Evolutionary conservation across 2,113 vertebrate genomes (phyloP).

Genomic region (Oreocharis arfaki): DNA sequence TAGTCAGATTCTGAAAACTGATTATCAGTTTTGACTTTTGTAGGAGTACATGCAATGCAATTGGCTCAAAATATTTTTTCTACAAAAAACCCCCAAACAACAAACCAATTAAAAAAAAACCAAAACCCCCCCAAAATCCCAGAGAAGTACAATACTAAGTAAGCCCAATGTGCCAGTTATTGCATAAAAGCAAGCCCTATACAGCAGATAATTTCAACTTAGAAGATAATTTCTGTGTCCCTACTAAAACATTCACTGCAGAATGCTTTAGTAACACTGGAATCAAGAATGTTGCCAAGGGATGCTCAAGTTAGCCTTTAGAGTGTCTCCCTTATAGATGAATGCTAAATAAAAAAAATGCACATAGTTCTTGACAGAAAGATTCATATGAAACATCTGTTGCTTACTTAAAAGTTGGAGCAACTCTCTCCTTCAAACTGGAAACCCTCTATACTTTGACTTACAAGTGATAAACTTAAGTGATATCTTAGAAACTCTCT

Average conservation of each 20-base stretch:
- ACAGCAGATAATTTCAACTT: neutral
- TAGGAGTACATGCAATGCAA: neutral
- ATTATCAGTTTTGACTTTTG: neutral
- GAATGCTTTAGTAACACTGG: neutral
- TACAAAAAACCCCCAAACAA: neutral
- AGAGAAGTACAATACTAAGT: neutral
- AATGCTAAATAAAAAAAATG: neutral
- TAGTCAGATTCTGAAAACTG: neutral
- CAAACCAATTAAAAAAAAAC: neutral
- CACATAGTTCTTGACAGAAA: neutral
- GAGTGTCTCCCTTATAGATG: neutral
- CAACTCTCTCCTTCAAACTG: neutral
- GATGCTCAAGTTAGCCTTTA: neutral
- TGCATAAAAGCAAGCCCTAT: neutral
- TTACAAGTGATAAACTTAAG: neutral
- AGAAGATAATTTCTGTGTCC: neutral
- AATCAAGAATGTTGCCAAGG: neutral
- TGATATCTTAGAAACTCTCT: neutral
- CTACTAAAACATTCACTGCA: neutral
- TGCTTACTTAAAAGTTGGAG: neutral
- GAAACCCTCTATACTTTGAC: neutral
- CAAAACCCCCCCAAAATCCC: no score
- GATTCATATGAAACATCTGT: neutral
- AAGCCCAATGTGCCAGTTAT: fast-evolving
- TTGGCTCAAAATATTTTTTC: neutral